A percentile compares a stretch with the other conserved stretches of the same genome.
Evolutionary conservation across 1,140 invertebrate genomes (phyloP).

Genomic region (Cydia amplana): DNA sequence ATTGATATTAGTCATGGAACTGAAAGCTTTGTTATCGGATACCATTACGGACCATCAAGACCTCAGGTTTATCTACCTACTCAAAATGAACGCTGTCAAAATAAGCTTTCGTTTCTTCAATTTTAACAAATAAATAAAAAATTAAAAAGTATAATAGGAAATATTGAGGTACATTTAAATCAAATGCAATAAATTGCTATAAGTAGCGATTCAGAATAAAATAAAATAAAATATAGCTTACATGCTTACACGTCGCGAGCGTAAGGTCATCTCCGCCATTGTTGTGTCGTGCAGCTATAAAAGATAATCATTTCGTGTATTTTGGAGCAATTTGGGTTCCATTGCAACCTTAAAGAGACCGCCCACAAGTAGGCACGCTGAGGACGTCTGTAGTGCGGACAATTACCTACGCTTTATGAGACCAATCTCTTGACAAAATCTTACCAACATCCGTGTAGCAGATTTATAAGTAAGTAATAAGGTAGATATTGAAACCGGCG

Average conservation of each 20-base stretch:
- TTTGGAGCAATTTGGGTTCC: slow-evolving; percentile 59
- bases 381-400: slow-evolving; percentile 42
- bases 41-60: slow-evolving; percentile 56
- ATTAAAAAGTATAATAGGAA: neutral
- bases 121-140: neutral
- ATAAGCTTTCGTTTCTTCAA: neutral
- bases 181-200: neutral
- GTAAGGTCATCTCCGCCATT: slow-evolving; percentile 67
- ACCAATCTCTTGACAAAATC: slow-evolving; percentile 2
- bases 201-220: slow-evolving; percentile 9
- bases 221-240: slow-evolving; percentile 51
- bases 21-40: slow-evolving; percentile 47
- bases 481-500: neutral
- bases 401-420: slow-evolving; percentile 15
- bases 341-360: slow-evolving; percentile 41
- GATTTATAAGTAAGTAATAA: neutral
- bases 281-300: slow-evolving; percentile 62
- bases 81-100: slow-evolving; percentile 36
- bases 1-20: slow-evolving; percentile 20
- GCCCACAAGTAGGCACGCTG: slow-evolving; percentile 48
- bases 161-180: slow-evolving; percentile 5
- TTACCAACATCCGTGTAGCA: slow-evolving; percentile 24
- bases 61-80: slow-evolving; percentile 37
- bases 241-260: slow-evolving; percentile 47
- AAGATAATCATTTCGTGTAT: slow-evolving; percentile 69